Conservation (phyloP, 1,140 invertebrate species). For the Bicyclus anynana region DNA sequence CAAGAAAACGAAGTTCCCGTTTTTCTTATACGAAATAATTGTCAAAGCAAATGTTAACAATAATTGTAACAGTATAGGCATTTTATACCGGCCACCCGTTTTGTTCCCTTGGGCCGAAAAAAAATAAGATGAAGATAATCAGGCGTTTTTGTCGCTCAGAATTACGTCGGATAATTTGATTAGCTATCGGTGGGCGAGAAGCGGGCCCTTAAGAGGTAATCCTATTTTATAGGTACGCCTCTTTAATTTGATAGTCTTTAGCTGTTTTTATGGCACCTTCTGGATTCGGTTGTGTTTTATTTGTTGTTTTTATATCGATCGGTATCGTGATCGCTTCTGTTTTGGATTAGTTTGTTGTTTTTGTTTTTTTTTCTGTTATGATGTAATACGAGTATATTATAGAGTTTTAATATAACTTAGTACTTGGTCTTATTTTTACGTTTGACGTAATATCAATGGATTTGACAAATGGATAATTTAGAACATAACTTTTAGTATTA, state of each 20-base stretch:
- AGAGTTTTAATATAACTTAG: no score
- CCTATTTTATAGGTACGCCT: constrained; percentile 54
- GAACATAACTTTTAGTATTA: no score
- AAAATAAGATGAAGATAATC: constrained; percentile 61
- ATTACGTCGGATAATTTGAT: constrained; percentile 66
- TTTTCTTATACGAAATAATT: no score
- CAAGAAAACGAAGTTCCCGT: no score
- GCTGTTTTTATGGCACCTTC: constrained; percentile 33
- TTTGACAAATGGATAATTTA: no score
- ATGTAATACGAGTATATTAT: no score
- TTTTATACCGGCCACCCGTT: constrained; percentile 39
- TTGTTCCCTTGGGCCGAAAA: constrained; percentile 41
- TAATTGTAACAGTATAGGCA: constrained; percentile 27
- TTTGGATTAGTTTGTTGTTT: background rate
- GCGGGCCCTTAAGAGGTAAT: constrained; percentile 56
- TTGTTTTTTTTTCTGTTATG: background rate
- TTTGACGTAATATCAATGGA: no score
- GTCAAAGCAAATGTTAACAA: no score
- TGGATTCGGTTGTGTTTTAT: constrained; percentile 31
- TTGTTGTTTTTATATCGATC: constrained; percentile 17
- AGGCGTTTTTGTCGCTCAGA: constrained; percentile 60
- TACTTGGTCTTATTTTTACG: no score
- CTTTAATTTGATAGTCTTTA: constrained; percentile 56
- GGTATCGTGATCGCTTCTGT: constrained; percentile 7
- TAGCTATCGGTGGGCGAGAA: constrained; percentile 57